Percentiles rank a stretch among this genome's conserved stretches.
These are phyloP conservation scores for Sarotherodon lohbergeri DNA, from an alignment of 2,113 vertebrate species.

Conservation along the genomic window DNA sequence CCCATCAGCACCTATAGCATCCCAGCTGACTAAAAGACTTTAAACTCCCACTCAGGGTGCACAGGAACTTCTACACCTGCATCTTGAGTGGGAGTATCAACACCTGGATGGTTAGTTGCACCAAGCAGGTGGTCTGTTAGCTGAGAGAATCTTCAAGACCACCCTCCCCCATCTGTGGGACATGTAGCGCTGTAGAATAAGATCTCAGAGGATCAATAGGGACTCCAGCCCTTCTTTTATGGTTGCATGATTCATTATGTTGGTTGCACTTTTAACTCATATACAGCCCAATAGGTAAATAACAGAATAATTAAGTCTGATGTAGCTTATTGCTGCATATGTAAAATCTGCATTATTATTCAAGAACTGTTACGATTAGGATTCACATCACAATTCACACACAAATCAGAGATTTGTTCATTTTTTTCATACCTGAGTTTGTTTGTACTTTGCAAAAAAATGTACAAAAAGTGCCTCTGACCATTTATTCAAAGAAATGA, in stretches of 20 bases:
- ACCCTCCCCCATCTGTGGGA: not conserved
- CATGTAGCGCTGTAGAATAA: not conserved
- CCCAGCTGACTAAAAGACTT: not conserved
- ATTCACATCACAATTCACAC: not conserved
- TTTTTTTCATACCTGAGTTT: not conserved
- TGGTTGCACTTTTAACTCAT: not conserved
- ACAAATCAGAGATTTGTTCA: not conserved
- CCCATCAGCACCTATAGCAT: not conserved
- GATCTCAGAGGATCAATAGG: not conserved
- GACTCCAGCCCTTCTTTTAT: not conserved
- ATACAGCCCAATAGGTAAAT: not conserved
- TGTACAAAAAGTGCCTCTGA: not conserved
- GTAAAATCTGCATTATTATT: not conserved
- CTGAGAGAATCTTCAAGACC: not conserved
- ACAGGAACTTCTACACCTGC: not conserved
- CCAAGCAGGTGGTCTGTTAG: not conserved
- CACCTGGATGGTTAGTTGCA: not conserved
- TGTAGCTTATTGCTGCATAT: not conserved
- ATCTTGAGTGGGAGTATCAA: not conserved
- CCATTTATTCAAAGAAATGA: not conserved
- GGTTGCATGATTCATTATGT: not conserved
- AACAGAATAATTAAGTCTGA: not conserved
- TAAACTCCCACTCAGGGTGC: not conserved
- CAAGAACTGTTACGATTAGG: not conserved
- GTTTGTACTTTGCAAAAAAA: not conserved